Percentiles rank a stretch among this genome's conserved stretches.
Evolutionary conservation across 2,888 invertebrate genomes (phyloP).

Genomic region (Petrolisthes manimaculis): DNA sequence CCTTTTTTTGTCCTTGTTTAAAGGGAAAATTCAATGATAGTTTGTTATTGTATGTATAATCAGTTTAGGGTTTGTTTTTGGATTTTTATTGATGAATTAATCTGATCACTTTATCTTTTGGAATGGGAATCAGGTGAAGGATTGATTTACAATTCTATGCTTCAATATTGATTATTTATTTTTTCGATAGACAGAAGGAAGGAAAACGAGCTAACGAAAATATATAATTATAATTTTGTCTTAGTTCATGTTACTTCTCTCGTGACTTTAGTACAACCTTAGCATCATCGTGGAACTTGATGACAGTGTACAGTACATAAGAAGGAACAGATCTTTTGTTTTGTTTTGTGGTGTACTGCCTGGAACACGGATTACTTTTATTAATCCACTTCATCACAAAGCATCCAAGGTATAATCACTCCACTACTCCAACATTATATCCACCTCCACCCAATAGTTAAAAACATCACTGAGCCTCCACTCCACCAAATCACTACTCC

Average conservation of each 20-base stretch:
- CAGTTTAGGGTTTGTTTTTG: too few species aligned
- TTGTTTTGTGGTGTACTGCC: too few species aligned
- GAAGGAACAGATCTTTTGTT: neutral
- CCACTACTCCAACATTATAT: neutral
- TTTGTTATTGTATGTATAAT: too few species aligned
- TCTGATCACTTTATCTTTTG: too few species aligned
- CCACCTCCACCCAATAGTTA: too few species aligned
- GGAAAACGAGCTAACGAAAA: neutral
- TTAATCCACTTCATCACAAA: neutral
- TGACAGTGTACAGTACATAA: neutral
- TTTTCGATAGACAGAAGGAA: too few species aligned
- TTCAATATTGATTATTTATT: too few species aligned
- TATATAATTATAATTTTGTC: neutral
- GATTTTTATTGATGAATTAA: neutral
- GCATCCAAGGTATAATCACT: neutral
- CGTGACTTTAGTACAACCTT: constrained; percentile 11
- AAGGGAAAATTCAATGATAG: too few species aligned
- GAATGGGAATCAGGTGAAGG: too few species aligned
- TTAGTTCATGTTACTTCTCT: constrained; percentile 17
- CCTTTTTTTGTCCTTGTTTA: neutral
- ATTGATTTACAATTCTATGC: too few species aligned
- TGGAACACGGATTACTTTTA: too few species aligned
- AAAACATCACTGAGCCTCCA: neutral
- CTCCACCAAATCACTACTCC: neutral
- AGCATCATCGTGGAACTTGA: too few species aligned